Percentiles rank a stretch among this genome's conserved stretches.
Evolutionary conservation across 2,888 invertebrate species (phyloP).

Genomic region (Lasioglossum malachurum): DNA sequence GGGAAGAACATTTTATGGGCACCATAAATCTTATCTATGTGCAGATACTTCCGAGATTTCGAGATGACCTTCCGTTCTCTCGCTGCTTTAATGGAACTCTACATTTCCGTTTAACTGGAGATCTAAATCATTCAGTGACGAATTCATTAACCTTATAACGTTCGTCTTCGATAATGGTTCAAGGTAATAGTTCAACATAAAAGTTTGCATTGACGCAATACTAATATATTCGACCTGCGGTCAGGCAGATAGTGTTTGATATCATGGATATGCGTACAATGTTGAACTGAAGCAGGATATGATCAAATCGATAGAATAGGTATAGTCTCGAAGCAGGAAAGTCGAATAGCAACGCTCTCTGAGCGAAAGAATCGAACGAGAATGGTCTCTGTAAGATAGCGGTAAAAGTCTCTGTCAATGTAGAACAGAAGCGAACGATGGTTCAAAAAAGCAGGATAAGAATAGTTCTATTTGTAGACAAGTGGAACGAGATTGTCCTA

Average conservation of each 20-base stretch:
- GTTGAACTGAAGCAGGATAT: neutral
- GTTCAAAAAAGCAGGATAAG: neutral
- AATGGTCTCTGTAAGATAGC: neutral
- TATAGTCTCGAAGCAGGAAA: neutral
- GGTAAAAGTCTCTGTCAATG: neutral
- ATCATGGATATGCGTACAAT: neutral
- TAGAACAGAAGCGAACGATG: neutral
- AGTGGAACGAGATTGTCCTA: neutral
- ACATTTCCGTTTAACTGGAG: rapidly evolving
- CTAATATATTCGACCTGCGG: neutral
- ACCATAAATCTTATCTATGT: neutral
- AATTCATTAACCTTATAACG: neutral
- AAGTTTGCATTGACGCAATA: neutral
- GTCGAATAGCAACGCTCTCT: neutral
- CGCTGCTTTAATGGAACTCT: neutral
- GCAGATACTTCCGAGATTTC: neutral
- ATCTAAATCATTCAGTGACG: neutral
- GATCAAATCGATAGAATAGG: neutral
- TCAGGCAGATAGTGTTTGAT: neutral
- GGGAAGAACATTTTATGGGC: neutral
- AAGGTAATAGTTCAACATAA: neutral
- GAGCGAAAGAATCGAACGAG: neutral
- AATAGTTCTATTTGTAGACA: neutral
- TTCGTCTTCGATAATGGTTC: neutral
- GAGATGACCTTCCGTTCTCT: neutral